Base-by-base conservation (phyloP, 2,888 invertebrate species). In the Bellardia bayeri region DNA sequence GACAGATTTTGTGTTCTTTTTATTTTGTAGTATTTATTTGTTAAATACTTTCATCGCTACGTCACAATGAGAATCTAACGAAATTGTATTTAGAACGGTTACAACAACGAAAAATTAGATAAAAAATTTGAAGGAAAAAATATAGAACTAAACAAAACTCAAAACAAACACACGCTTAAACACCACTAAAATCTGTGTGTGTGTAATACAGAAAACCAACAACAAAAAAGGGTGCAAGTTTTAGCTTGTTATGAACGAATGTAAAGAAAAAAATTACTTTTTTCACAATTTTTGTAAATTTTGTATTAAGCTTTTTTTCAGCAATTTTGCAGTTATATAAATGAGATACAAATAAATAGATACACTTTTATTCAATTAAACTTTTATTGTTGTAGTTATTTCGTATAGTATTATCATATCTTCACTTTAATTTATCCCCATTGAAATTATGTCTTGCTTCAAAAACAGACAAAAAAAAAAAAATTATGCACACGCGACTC, bases 151-250 rank as follows among this genome's bases (percentile, higher is more conserved):
- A 58, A 58, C 37, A 71, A 49, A 54, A 75, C n/a, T 63, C 33
- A 45, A 68, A 78, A 75, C 51, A 63, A 54, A 76, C 66, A 71
- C 13, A 63, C 45, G 58, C 4, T 66, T 54, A 69, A 42, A 74
- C 72, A 87, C 64, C 72, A 86, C 69, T 81, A 75, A 75, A 75
- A 63, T 30, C 11, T 69, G 54, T 49, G n/a, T 72, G 76, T 74
- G 56, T 74, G 72, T 78, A 61, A 61, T 54, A 84, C 33, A 84
- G 66, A 68, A 56, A 82, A 75, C 71, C 78, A 78, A 82, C 61
- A 61, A 79, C 58, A 79, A 78, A 78, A 87, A 74, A 81, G 79
- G 85, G 87, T 87, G 85, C 85, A 85, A 75, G 74, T 78, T 76
- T 86, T 68, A 58, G 82, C 49, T 78, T 85, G 51, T 69, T 78